A percentile compares a stretch with the other conserved stretches of the same genome.
Conservation (phyloP, 2,797 vertebrate genomes). For the Bradypodion ventrale region DNA sequence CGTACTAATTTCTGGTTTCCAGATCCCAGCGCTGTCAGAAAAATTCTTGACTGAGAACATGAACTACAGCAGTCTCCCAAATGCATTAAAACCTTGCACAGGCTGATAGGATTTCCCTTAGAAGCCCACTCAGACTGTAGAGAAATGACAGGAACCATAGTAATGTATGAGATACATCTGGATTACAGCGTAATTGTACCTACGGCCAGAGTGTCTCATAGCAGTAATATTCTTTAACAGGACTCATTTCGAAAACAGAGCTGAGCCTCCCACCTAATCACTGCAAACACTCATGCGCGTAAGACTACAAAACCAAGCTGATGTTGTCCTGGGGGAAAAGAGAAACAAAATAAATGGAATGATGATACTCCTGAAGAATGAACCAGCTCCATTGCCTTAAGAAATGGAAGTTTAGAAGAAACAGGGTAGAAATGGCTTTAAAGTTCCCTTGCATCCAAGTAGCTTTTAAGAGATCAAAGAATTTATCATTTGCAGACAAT, state of each 20-base stretch:
- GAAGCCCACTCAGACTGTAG: no score
- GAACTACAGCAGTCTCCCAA: neutral
- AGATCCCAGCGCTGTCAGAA: neutral
- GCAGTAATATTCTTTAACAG: conserved; percentile 1
- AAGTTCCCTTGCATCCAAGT: conserved; percentile 5
- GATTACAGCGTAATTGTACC: neutral
- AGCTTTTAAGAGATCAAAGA: conserved; percentile 26
- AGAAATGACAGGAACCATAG: neutral
- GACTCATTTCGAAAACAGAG: conserved; percentile 18
- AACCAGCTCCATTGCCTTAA: conserved; percentile 5
- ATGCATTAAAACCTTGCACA: neutral
- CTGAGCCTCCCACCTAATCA: conserved; percentile 5
- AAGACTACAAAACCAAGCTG: neutral
- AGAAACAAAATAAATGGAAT: conserved; percentile 7
- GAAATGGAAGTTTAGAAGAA: neutral
- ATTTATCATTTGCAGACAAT: conserved; percentile 33
- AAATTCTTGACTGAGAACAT: neutral
- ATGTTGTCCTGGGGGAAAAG: conserved; percentile 17
- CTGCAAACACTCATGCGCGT: conserved; percentile 12
- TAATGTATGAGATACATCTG: neutral
- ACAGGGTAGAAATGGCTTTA: neutral
- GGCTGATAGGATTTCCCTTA: neutral
- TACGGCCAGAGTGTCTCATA: neutral
- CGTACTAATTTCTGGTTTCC: neutral
- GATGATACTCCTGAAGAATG: neutral